These are phyloP conservation scores for Hippoglossus hippoglossus DNA, from an alignment of 2,797 vertebrate species.

Conservation along the genomic window DNA sequence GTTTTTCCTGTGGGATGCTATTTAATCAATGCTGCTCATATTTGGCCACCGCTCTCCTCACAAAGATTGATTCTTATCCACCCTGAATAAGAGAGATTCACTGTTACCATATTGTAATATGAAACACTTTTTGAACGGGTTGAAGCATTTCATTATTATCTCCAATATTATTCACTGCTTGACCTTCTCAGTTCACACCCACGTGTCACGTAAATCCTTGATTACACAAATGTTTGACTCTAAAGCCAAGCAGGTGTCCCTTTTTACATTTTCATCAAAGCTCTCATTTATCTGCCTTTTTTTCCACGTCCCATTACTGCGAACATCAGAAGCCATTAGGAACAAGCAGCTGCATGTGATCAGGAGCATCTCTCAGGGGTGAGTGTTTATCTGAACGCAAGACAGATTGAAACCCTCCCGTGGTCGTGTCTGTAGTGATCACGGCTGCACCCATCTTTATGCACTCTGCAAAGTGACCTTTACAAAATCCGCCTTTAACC, in stretches of 20 bases:
- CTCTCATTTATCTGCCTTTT: conserved; percentile 7
- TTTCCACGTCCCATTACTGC: conserved; percentile 3
- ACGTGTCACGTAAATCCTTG: not conserved
- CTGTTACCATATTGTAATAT: not conserved
- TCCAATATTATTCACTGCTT: too few species aligned
- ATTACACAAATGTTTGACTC: conserved; percentile 4
- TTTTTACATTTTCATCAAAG: conserved; percentile 19
- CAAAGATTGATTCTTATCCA: not conserved
- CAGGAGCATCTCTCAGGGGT: not conserved
- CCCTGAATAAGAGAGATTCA: not conserved
- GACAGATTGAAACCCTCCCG: conserved; percentile 16
- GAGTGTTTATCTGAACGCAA: conserved; percentile 34
- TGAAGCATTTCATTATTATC: too few species aligned
- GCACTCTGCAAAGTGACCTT: conserved; percentile 58
- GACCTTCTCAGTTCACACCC: too few species aligned
- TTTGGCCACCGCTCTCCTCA: not conserved
- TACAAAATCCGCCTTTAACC: conserved; percentile 40
- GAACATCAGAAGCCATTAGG: conserved; percentile 10
- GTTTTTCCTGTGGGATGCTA: conserved; percentile 15
- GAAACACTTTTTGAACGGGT: not conserved
- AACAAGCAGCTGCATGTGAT: conserved; percentile 2
- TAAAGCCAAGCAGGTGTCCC: not conserved
- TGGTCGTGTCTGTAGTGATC: conserved; percentile 18
- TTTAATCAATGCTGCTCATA: conserved; percentile 7
- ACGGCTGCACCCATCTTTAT: conserved; percentile 21